phyloP scores from a whole-genome alignment of 2,113 vertebrate genomes.

The Sus scrofa region T2T-Sscrofa CM000812.6:224473001-224473500 shows the following conservation, averaged over 20 bases:
- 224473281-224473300: neutral
- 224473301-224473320: neutral
- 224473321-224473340: neutral
- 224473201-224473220: neutral
- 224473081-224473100: neutral
- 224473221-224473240: neutral
- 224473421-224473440: constrained; percentile 3
- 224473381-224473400: neutral
- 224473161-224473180: neutral
- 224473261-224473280: neutral
- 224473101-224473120: neutral
- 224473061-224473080: neutral
- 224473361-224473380: neutral
- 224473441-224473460: neutral
- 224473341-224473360: neutral
- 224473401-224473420: neutral
- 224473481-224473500: constrained; percentile 1
- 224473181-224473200: neutral
- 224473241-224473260: neutral
- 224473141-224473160: neutral
- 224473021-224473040: too few species aligned
- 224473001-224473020: too few species aligned
- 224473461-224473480: neutral
- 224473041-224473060: too few species aligned
- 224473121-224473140: neutral